phyloP scores from a whole-genome alignment of 2,113 vertebrate genomes.

The Coturnix japonica region DNA sequence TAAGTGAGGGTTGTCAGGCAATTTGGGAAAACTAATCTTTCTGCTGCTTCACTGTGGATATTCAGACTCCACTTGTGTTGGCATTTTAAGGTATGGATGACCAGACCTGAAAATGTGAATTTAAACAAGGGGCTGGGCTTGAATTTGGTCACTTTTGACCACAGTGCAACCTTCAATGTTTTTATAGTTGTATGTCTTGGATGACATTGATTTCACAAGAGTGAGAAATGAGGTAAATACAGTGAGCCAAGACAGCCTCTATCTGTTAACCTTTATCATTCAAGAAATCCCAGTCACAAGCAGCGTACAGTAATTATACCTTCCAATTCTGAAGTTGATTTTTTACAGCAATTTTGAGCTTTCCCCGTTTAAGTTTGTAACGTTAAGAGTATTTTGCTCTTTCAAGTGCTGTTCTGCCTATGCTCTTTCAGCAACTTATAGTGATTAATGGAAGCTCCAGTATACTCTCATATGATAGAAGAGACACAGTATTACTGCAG shows the following conservation, averaged over 20 bases:
- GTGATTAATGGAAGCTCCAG: conserved; percentile 38
- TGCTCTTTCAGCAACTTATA: neutral
- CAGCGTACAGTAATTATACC: neutral
- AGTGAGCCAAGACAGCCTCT: neutral
- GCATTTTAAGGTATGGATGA: neutral
- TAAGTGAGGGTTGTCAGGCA: neutral
- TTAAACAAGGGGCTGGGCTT: neutral
- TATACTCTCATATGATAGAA: neutral
- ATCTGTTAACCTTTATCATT: neutral
- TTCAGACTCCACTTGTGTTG: neutral
- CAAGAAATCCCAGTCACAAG: neutral
- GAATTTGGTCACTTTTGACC: neutral
- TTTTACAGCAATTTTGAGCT: neutral
- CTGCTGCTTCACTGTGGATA: neutral
- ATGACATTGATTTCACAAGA: neutral
- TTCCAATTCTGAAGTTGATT: neutral
- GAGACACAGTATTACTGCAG: conserved; percentile 19
- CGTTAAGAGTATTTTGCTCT: neutral
- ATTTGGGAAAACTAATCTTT: neutral
- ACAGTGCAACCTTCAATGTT: neutral
- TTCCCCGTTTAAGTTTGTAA: conserved; percentile 12
- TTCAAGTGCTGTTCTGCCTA: neutral
- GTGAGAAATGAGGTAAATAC: neutral
- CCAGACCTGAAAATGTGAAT: neutral
- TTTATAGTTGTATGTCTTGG: neutral